Evolutionary conservation across 2,113 vertebrate species (phyloP).

Genomic region (Brachypteracias leptosomus): DNA sequence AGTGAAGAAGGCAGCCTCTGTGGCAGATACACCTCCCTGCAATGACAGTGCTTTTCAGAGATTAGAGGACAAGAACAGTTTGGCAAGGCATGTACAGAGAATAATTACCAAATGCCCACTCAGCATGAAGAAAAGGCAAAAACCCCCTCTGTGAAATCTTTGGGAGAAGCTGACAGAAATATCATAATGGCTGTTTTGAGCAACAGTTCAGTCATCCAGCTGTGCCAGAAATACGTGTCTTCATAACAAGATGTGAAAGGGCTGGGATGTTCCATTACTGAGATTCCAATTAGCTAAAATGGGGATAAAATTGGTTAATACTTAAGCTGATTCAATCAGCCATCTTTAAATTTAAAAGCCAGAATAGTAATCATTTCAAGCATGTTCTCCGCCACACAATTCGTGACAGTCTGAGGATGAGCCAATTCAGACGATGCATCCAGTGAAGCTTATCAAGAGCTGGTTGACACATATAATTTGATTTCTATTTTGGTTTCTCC

Average conservation of each 20-base stretch:
- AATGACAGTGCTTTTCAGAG: background rate
- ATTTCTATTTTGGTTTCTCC: slow-evolving; percentile 12
- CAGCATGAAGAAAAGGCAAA: background rate
- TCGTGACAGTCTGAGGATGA: background rate
- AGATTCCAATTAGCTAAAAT: slow-evolving; percentile 42
- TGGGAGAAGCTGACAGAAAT: background rate
- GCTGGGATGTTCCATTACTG: slow-evolving; percentile 23
- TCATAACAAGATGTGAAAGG: slow-evolving; percentile 9
- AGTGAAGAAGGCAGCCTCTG: background rate
- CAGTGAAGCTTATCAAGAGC: background rate
- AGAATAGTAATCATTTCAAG: slow-evolving; percentile 22
- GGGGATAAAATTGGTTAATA: slow-evolving; percentile 40
- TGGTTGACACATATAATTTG: background rate
- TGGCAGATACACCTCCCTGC: background rate
- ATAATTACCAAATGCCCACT: background rate
- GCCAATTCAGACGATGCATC: background rate
- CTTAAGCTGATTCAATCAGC: slow-evolving; percentile 26
- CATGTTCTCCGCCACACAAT: background rate
- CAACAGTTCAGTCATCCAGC: background rate
- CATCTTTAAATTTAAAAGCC: background rate
- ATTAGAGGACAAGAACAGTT: background rate
- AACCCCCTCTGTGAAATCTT: background rate
- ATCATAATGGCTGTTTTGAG: background rate
- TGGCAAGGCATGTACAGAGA: background rate
- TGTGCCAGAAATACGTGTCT: background rate